Base-by-base conservation (phyloP, 2,797 vertebrate genomes). In the Platalea minor region DNA sequence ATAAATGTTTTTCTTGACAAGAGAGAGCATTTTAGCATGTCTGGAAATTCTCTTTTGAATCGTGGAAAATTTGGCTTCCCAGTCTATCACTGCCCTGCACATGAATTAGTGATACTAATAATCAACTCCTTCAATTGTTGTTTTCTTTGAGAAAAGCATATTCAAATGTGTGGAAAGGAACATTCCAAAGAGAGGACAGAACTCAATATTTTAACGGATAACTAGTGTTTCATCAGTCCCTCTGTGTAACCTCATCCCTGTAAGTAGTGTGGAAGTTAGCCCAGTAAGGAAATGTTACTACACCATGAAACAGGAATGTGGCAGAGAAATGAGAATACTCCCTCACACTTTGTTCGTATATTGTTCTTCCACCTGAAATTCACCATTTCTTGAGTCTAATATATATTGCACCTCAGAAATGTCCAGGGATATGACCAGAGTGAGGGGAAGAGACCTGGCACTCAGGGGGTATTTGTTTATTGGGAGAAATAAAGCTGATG, bases 1-100 rank as follows among this genome's bases (percentile, higher is more conserved):
- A 94, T 68, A 95, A 93, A 95, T 70, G 75, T 93, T 96, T 88
- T 91, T 93, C 91, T 95, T 91, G 91, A 97, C 91, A 92, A 88
- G 85, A 95, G 56, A 88, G 70, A 92, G 13, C 73, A 89, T 82
- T 96, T 95, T 43, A 93, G 82, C 80, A 80, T 91, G 94, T 96
- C 87, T 93, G 95, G 94, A 96, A 96, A 95, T 46, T 90, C 76
- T 93, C 79, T 93, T 88, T 51, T 77, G 60, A 74, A 37, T 64
- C 3, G 3, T 85, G 88, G 65, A 96, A 95, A 96, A 57, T 64
- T 48, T 80, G 59, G n/a, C 78, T 93, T 89, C 59, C 43, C 45
- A 54, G 39, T 51, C n/a, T 23, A 48, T 65, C 2, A 4, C 64
- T 95, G 45, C 33, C 46, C 35, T 89, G 75, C 54, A 89, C 28